Base-by-base conservation (phyloP, 2,888 invertebrate species). In the Aphidoletes aphidimyza region DNA sequence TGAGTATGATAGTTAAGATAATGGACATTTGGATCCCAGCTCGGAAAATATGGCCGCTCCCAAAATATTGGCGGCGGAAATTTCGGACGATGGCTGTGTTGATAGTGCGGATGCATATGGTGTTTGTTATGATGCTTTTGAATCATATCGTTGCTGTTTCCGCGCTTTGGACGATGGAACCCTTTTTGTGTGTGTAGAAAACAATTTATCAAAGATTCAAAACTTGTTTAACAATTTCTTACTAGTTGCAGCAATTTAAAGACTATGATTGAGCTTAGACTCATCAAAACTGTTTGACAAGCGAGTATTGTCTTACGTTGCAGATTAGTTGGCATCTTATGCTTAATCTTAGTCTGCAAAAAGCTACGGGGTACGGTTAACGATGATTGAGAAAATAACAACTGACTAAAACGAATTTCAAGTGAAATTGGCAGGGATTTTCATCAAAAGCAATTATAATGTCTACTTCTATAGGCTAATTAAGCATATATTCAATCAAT, bases 31-130 rank as follows among this genome's bases (percentile, higher is more conserved):
- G 85, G 26, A 84, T 86, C 86, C 84, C 84, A 85, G 45, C 34
- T 45, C n/a, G 83, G 84, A 39, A 36, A 36, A 14, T 69, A 78
- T 22, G 84, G 54, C 47, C 83, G 59, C 81, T 86, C 86, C 86
- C 86, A 86, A 84, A 85, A 86, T 45, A 85, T 85, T 45, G 86
- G 86, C 0, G 86, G 54, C 86, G 81, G 47, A 84, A 84, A 47
- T 83, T 78, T 26, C 54, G 84, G 84, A 26, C 37, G 42, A 42
- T 59, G 69, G 3, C 54, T 36, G n/a, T n/a, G n/a, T 5, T 22
- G 11, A 36, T 85, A 54, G 30, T 84, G 81, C 0, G 39, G 30
- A 22, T 47, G 81, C 36, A n/a, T n/a, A n/a, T 78, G 45, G 19
- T 78, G 84, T 42, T 84, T 42, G 19, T 36, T 26, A 36, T 81